These are phyloP conservation scores for Ammodytes marinus DNA, from an alignment of 2,113 vertebrate genomes.

Conservation along the genomic window DNA sequence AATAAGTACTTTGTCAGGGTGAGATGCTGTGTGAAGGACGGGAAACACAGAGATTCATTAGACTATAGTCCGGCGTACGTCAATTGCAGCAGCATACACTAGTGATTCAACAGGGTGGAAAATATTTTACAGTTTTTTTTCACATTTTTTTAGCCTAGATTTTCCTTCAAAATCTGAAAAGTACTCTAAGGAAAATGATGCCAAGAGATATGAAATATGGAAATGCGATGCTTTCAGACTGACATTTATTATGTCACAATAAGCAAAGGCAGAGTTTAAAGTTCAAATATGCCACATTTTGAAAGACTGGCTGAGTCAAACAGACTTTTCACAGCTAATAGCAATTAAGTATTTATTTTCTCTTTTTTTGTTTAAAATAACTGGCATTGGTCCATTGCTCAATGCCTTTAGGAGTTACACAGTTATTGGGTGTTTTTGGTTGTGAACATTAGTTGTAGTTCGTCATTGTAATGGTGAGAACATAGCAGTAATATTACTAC, in stretches of 20 bases:
- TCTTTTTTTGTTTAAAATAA: neutral
- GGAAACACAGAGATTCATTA: neutral
- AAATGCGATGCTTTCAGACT: neutral
- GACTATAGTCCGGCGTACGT: neutral
- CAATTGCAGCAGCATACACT: neutral
- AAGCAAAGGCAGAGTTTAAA: constrained; percentile 1
- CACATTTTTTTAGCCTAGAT: neutral
- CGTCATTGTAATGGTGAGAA: constrained; percentile 9
- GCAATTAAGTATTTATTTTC: neutral
- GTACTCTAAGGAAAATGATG: neutral
- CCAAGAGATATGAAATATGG: neutral
- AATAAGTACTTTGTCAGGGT: neutral
- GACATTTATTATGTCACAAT: neutral
- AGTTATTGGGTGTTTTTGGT: neutral
- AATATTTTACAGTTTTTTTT: neutral
- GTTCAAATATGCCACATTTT: neutral
- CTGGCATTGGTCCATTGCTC: neutral
- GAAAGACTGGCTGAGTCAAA: neutral
- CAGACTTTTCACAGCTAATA: neutral
- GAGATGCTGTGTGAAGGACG: neutral
- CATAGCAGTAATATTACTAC: neutral
- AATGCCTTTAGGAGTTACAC: neutral
- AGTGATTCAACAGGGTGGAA: neutral
- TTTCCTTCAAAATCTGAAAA: neutral
- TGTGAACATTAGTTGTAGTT: neutral